phyloP scores from a whole-genome alignment of 2,888 invertebrate species.

The Drosophila prolongata region DNA sequence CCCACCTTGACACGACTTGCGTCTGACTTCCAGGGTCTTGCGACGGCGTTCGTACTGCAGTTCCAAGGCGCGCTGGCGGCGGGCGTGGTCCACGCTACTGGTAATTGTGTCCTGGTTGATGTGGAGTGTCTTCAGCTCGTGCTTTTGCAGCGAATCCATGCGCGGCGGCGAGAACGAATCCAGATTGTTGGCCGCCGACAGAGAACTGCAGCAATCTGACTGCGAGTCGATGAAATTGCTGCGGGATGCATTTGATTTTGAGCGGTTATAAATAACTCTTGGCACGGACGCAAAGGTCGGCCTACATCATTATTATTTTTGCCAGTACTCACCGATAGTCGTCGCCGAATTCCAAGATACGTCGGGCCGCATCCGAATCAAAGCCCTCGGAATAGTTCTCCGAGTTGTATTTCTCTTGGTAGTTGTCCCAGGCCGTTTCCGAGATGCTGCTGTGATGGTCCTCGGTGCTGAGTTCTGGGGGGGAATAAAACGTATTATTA shows the following conservation, averaged over 20 bases:
- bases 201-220: slow-evolving; percentile 93
- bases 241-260: slow-evolving; percentile 15
- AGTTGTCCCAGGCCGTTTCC: slow-evolving; percentile 97
- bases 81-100: slow-evolving; percentile 83
- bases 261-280: slow-evolving; percentile 43
- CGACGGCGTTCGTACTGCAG: slow-evolving; percentile 84
- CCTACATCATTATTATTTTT: neutral
- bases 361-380: slow-evolving; percentile 93
- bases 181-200: slow-evolving; percentile 88
- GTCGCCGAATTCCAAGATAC: slow-evolving; percentile 93
- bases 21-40: slow-evolving; percentile 82
- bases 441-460: slow-evolving; percentile 92
- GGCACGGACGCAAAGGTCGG: slow-evolving; percentile 39
- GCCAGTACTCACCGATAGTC: slow-evolving; percentile 88
- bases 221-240: slow-evolving; percentile 93
- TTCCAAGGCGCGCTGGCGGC: slow-evolving; percentile 83
- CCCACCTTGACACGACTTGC: slow-evolving; percentile 84
- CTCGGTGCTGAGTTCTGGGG: slow-evolving; percentile 87
- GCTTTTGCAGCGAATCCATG: slow-evolving; percentile 83
- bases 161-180: slow-evolving; percentile 85
- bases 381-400: slow-evolving; percentile 94
- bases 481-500: neutral
- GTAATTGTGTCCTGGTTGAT: slow-evolving; percentile 82
- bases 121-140: slow-evolving; percentile 78
- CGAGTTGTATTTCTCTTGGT: slow-evolving; percentile 97